Evolutionary conservation across 2,113 vertebrate species (phyloP).

Genomic region (Orientallactaga bullata): DNA sequence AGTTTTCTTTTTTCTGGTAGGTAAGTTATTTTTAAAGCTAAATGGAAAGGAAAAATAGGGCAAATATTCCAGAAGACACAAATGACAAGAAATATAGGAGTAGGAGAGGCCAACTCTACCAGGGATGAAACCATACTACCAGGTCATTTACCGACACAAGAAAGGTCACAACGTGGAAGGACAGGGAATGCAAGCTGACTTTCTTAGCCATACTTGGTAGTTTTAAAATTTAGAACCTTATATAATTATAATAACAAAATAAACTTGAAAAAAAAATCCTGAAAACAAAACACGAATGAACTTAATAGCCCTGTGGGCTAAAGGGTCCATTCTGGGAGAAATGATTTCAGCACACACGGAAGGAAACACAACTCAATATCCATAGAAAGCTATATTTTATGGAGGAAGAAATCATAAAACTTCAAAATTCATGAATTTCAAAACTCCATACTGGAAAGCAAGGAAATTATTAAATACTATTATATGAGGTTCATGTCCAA

Average conservation of each 20-base stretch:
- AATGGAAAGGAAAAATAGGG: not conserved
- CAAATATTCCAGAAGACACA: too few species aligned
- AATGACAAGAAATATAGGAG: not conserved
- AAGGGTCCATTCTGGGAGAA: not conserved
- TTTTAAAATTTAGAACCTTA: constrained; percentile 35
- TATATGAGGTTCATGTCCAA: not conserved
- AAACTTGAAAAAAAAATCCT: not conserved
- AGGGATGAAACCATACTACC: not conserved
- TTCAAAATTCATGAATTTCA: constrained; percentile 37
- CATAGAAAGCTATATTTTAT: not conserved
- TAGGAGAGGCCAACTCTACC: not conserved
- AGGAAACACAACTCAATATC: not conserved
- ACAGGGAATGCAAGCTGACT: not conserved
- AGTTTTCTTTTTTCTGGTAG: too few species aligned
- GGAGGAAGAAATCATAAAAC: not conserved
- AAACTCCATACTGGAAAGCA: constrained; percentile 31
- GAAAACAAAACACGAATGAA: constrained; percentile 24
- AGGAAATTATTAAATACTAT: constrained; percentile 4
- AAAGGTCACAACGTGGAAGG: not conserved
- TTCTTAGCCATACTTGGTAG: not conserved
- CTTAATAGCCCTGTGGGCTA: not conserved
- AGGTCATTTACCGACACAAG: not conserved
- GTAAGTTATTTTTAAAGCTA: not conserved
- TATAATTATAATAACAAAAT: constrained; percentile 6
- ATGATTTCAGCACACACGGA: constrained; percentile 12